Evolutionary conservation across 2,888 invertebrate genomes (phyloP).

Genomic region (Autographa gamma): DNA sequence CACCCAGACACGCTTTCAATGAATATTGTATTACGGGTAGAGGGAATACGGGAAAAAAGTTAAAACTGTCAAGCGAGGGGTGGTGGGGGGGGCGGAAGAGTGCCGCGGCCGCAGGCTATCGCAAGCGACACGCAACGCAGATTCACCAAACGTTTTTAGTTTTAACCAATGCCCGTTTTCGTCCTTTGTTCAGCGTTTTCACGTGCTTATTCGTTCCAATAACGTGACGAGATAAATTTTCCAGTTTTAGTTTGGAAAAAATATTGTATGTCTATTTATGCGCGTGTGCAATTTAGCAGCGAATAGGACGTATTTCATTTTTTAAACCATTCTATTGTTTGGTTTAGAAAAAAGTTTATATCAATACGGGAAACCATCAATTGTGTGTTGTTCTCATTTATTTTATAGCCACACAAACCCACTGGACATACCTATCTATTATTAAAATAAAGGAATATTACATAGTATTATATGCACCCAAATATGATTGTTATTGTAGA

Average conservation of each 20-base stretch:
- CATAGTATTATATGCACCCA: too few species aligned
- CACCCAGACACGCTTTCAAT: slow-evolving; percentile 72
- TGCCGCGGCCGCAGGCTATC: slow-evolving; percentile 60
- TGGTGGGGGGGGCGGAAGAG: slow-evolving; percentile 60
- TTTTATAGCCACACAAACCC: not conserved
- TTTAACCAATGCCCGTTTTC: slow-evolving; percentile 63
- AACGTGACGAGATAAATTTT: slow-evolving; percentile 71
- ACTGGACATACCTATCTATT: too few species aligned
- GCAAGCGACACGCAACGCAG: slow-evolving; percentile 60
- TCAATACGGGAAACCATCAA: not conserved
- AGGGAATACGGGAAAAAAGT: slow-evolving; percentile 67
- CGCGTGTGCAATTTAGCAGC: slow-evolving; percentile 43
- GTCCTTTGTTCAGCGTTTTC: slow-evolving; percentile 70
- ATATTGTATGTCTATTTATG: slow-evolving; percentile 51
- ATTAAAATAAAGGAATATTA: too few species aligned
- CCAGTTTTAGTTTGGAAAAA: slow-evolving; percentile 56
- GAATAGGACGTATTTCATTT: slow-evolving; percentile 22
- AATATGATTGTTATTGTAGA: not conserved
- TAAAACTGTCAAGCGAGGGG: slow-evolving; percentile 63
- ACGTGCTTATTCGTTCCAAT: slow-evolving; percentile 69
- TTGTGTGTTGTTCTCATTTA: not conserved
- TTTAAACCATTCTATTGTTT: slow-evolving; percentile 7
- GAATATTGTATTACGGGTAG: slow-evolving; percentile 74
- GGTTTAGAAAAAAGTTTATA: not conserved
- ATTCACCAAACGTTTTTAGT: slow-evolving; percentile 67